Base-by-base conservation (phyloP, 2,113 vertebrate genomes). In the Tachuris rubrigastra region DNA sequence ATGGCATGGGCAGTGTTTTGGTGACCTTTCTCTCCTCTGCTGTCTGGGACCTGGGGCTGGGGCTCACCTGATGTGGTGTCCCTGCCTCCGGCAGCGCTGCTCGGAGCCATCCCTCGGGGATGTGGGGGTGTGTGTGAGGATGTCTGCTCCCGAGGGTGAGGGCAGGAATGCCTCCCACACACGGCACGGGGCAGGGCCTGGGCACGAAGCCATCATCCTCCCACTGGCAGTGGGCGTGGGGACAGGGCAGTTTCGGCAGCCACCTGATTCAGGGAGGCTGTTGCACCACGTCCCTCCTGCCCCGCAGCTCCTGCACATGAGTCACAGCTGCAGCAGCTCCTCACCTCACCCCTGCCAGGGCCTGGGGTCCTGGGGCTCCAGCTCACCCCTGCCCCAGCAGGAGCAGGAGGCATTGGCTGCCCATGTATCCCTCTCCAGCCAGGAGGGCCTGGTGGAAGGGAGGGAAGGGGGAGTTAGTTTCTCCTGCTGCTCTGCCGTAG, bases 221-320 rank as follows among this genome's bases (percentile, higher is more conserved):
- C 93, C 83, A 83, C 74, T 17, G 10, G 89, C 10, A 0, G 84
- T 6, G 60, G 95, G 93, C 10, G 62, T 42, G 77, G 85, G 56
- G 47, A 89, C 20, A 68, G 87, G 87, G 85, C 87, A 68, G 95
- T 96, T 94, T 97, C 90, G 78, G 96, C 92, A 75, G 89, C 44
- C 1, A 10, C 68, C 87, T 95, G 81, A 89, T 72, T 89, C 95
- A 89, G 90, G 87, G 87, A 60, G 78, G 56, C 47, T 78, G 1
- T 91, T 94, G 87, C 93, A 72, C 35, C 90, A 65, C 2, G 20
- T 17, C 60, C 17, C 82, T 78, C 62, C 55, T 16, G 75, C 35
- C 49, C 49, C 15, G 13, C 79, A 56, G 66, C 91, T 90, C 74
- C 66, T 6, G 37, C 76, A 55, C 9, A 0, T 96, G 96, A 96